A percentile compares a stretch with the other conserved stretches of the same genome.
Evolutionary conservation across 2,797 vertebrate genomes (phyloP).

Genomic region (Arctocebus calabarensis): DNA sequence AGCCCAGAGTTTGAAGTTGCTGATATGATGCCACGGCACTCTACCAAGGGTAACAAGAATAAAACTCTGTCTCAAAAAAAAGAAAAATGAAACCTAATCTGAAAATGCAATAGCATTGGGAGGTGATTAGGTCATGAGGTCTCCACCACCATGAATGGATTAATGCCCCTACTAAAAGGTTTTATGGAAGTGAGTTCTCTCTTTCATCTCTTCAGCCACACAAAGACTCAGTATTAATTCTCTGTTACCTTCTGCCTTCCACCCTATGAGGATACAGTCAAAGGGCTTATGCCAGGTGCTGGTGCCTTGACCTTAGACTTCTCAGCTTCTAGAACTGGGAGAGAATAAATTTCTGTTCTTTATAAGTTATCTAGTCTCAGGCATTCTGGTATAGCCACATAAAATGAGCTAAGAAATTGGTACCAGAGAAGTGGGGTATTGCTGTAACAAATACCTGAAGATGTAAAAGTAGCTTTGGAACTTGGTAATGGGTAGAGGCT

Average conservation of each 20-base stretch:
- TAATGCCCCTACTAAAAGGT: background rate
- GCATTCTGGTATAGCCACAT: background rate
- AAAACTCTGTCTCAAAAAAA: too few species aligned
- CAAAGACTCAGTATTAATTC: background rate
- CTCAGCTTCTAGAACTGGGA: background rate
- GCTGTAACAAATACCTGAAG: background rate
- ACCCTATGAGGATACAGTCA: background rate
- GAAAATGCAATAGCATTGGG: background rate
- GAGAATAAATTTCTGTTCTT: background rate
- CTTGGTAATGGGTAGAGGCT: background rate
- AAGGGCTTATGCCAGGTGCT: background rate
- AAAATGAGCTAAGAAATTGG: background rate
- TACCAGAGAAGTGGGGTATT: background rate
- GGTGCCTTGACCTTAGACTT: background rate
- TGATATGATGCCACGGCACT: too few species aligned
- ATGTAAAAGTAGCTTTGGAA: background rate
- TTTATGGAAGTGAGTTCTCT: background rate
- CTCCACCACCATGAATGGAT: background rate
- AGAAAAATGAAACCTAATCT: too few species aligned
- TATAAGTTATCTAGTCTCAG: background rate
- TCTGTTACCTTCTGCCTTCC: background rate
- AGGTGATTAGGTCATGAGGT: background rate
- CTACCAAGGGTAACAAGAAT: too few species aligned
- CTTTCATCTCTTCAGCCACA: background rate
- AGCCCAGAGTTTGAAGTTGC: too few species aligned